Base-by-base conservation (phyloP, 2,888 invertebrate species). In the Tricholauxania praeusta region DNA sequence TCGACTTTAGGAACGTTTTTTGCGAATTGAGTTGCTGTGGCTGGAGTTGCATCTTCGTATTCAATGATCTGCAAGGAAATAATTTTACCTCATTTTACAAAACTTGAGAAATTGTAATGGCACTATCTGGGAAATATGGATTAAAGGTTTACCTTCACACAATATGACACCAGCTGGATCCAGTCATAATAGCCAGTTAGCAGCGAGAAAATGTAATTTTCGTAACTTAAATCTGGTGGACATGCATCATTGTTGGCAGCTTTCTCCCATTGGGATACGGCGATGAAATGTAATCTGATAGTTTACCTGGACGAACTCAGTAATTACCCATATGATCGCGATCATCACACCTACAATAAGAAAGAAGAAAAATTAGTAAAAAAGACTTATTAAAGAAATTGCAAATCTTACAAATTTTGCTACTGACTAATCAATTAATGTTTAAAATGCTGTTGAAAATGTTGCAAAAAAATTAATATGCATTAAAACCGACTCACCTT, bases 71-170 rank as follows among this genome's bases (percentile, higher is more conserved):
- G 62, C 55, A 7, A 19, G 15, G 3, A 64, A 15, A 59, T 19
- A 68, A 52, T 53, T 4, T 66, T 79, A 92, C 92, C 89, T 93
- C 98, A 88, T 96, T 95, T 88, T 93, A 98, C 74, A 98, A 89
- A 52, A 94, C 94, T 88, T 96, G 97, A 10, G 94, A 97, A 98
- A 98, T 98, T 76, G 95, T 93, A 85, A 99, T 97, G 82, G 97
- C 96, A 67, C 98, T 98, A 32, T 98, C 99, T 0, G 94, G 91
- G 92, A 99, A 99, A 89, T 99, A 99, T 0, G 99, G 98, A 88
- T 99, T 99, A 89, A 94, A 99, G 88, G 92, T 87, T 97, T 96
- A 48, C 98, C 99, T 74, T 99, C 99, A 71, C 93, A 91, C 1
- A 99, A 83, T 62, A 87, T 82, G 1, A 98, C 85, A 71, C 99